These are phyloP conservation scores for Hippopotamyrus pictus DNA, from an alignment of 2,797 vertebrate species.

Conservation along the genomic window DNA sequence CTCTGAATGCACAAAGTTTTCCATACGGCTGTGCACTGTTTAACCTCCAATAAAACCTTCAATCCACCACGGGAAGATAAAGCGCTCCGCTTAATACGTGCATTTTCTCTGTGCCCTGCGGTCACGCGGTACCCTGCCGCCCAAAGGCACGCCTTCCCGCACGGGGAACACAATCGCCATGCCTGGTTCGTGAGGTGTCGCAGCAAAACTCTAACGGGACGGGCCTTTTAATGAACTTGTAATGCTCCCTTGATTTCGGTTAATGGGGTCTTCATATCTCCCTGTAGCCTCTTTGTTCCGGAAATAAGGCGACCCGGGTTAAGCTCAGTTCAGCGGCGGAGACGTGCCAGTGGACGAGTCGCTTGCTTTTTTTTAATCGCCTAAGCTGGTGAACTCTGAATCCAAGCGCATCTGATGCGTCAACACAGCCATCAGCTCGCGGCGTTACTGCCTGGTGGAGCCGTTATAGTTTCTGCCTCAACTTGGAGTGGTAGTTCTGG, in stretches of 20 bases:
- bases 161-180: background rate
- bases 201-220: background rate
- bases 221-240: background rate
- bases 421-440: background rate
- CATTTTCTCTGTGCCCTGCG: background rate
- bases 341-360: background rate
- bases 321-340: background rate
- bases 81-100: background rate
- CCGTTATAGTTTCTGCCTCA: background rate
- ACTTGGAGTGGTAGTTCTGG: background rate
- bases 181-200: background rate
- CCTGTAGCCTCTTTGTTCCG: background rate
- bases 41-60: constrained; percentile 7
- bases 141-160: background rate
- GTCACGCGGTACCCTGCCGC: background rate
- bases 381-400: background rate
- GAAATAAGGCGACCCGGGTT: background rate
- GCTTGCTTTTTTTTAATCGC: background rate
- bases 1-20: background rate
- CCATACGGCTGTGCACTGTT: background rate
- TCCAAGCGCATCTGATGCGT: background rate
- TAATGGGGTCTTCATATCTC: constrained; percentile 18
- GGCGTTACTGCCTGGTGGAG: background rate
- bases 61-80: background rate
- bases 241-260: constrained; percentile 18